Conservation (phyloP, 2,888 invertebrate genomes). For the Gastracanthus pulcherrimus region DNA sequence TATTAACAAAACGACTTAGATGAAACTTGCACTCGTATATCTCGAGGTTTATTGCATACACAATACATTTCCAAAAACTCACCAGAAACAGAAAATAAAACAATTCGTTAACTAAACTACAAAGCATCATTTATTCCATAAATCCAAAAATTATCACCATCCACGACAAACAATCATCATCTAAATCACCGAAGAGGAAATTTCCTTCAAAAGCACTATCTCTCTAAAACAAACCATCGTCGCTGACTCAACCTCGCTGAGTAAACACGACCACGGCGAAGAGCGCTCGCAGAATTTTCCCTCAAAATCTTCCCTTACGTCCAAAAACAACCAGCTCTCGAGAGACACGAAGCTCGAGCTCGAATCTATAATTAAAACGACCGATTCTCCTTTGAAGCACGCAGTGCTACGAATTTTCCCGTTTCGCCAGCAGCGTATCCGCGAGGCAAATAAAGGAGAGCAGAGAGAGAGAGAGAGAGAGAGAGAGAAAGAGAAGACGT, state of each 20-base stretch:
- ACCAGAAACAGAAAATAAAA: too few relatives aligned
- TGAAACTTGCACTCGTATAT: too few relatives aligned
- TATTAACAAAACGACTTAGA: too few relatives aligned
- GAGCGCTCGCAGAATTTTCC: not conserved
- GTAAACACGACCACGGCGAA: not conserved
- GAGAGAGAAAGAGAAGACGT: constrained; percentile 16
- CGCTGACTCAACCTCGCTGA: not conserved
- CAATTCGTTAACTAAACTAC: too few relatives aligned
- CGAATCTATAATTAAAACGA: constrained; percentile 37
- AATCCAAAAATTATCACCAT: too few relatives aligned
- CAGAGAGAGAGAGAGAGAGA: not conserved
- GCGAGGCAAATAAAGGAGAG: constrained; percentile 8
- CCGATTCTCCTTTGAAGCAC: not conserved
- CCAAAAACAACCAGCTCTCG: not conserved
- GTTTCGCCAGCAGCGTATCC: not conserved
- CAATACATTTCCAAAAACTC: too few relatives aligned
- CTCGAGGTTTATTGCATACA: too few relatives aligned
- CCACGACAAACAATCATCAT: too few relatives aligned
- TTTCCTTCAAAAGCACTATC: not conserved
- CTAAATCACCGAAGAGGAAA: not conserved
- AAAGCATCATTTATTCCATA: too few relatives aligned
- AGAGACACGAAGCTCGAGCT: not conserved
- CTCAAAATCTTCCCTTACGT: not conserved
- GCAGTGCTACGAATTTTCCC: constrained; percentile 4
- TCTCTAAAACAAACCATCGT: not conserved